These are phyloP conservation scores for Glandiceps talaboti DNA, from an alignment of 53 echinoderm and acorn worm species.

Conservation along the genomic window DNA sequence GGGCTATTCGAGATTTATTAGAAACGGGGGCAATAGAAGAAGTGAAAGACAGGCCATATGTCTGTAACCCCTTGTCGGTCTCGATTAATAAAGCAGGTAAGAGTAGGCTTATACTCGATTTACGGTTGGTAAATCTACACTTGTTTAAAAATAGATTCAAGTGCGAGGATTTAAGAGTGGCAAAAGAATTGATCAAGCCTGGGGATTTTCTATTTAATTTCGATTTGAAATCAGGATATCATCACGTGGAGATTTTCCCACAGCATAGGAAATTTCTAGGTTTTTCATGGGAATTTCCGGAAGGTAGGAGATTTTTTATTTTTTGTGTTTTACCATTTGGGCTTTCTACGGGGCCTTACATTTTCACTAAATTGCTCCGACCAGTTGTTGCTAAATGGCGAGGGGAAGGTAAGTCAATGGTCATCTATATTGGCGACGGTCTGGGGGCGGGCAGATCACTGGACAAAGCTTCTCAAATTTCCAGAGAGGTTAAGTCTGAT, in stretches of 20 bases:
- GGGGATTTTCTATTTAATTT: too few species aligned
- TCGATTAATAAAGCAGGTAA: too few species aligned
- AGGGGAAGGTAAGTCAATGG: not conserved
- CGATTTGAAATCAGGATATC: too few species aligned
- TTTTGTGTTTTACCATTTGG: not conserved
- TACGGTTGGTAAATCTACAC: conserved; percentile 20
- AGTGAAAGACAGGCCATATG: too few species aligned
- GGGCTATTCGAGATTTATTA: too few species aligned
- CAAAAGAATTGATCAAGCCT: too few species aligned
- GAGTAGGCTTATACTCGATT: too few species aligned
- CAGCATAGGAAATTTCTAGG: too few species aligned
- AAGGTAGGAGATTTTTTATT: too few species aligned
- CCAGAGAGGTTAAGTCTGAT: not conserved
- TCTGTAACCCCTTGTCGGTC: not conserved
- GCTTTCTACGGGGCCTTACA: not conserved
- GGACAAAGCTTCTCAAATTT: not conserved
- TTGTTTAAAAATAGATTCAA: conserved; percentile 17
- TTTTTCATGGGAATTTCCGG: too few species aligned
- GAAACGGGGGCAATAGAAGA: too few species aligned
- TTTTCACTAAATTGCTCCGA: not conserved
- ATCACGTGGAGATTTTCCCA: too few species aligned
- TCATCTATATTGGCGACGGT: not conserved
- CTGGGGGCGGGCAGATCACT: not conserved
- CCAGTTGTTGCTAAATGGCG: not conserved
- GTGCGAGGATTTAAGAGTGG: conserved; percentile 14